Base-by-base conservation (phyloP, 2,888 invertebrate genomes). In the Hecatera dysodea region DNA sequence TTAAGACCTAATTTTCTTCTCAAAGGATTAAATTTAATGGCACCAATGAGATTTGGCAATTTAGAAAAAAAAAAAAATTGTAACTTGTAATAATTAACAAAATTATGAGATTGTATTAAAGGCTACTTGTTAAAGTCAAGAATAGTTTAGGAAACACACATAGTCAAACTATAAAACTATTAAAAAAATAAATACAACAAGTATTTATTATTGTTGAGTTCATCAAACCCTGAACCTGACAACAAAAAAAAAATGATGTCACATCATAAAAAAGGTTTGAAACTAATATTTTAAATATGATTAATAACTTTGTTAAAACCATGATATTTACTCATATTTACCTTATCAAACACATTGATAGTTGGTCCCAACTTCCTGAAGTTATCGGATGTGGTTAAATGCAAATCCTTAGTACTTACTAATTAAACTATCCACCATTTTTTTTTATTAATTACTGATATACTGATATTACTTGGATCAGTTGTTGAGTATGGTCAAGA, bases 261-360 rank as follows among this genome's bases (percentile, higher is more conserved):
- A n/a, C 7, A 15, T 48, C 17, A 65, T 11, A 17, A 57, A 42
- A 67, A 67, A 27, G 1, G 36, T 22, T 39, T 15, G 22, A 4
- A 29, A 17, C 19, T 57, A 72, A 57, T 15, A 19, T 15, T 29
- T 24, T 33, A 44, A 1, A 5, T 33, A 27, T 44, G 33, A 53
- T 24, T 76, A 42, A 70, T 59, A 27, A 27, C 44, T 62, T 22
- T 27, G 22, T 42, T 1, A 9, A 50, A 27, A 17, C 15, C 3
- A 4, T 46, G 19, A 52, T 57, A 75, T 24, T n/a, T 52, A 72
- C 29, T 53, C 11, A 53, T 2, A 55, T 57, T 62, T 52, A 42
- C 44, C 63, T 63, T 76, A 77, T 75, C 71, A 63, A 1, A 33
- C 44, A 33, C 42, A 59, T 59, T 36, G 70, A 74, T 62, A 57